Evolutionary conservation across 2,888 invertebrate genomes (phyloP), one percentile per base, ranked within the genome.

Genomic region (Clostera curtula): DNA sequence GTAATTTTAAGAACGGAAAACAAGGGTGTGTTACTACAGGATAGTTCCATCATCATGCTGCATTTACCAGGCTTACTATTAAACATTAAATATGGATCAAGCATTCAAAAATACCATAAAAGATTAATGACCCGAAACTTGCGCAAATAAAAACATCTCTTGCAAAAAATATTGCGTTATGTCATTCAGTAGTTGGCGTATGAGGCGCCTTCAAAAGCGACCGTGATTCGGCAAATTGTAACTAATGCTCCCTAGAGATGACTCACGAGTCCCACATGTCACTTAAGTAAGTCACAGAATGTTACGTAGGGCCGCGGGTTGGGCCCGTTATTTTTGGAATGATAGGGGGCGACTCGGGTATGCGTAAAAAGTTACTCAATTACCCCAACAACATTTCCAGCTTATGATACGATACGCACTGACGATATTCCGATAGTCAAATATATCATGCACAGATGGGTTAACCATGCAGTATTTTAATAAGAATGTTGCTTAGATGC

Each of bases 211-310:
- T 59, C 66, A 66, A 70, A 74, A 70, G 64, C 60, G 56, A 70
- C 51, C 64, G 61, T 80, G 79, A 80, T 54, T 70, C 60, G 62
- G 68, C 73, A 68, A 66, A 67, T 64, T 66, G 61, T 61, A 59
- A 58, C 68, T 77, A 77, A 80, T 75, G 75, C 64, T 54, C 62
- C 63, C 67, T 52, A 54, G 65, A 67, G 66, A 70, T 73, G 70
- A 73, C 56, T 71, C 70, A 67, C 57, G 61, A 56, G 58, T 57
- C 64, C 66, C 71, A 59, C 64, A 68, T 73, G 71, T 65, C 66
- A 64, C 59, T 60, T 53, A 56, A 57, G 56, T 59, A 60, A 63
- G 59, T 61, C 53, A 55, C 52, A 53, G 51, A 46, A 48, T 51
- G 56, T 58, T 58, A 56, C 56, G 58, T 58, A 57, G 50, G 55